Percentiles rank a stretch among this genome's conserved stretches.
These are phyloP conservation scores for Anisognathus igniventris DNA, from an alignment of 2,797 vertebrate genomes.

Conservation along the genomic window DNA sequence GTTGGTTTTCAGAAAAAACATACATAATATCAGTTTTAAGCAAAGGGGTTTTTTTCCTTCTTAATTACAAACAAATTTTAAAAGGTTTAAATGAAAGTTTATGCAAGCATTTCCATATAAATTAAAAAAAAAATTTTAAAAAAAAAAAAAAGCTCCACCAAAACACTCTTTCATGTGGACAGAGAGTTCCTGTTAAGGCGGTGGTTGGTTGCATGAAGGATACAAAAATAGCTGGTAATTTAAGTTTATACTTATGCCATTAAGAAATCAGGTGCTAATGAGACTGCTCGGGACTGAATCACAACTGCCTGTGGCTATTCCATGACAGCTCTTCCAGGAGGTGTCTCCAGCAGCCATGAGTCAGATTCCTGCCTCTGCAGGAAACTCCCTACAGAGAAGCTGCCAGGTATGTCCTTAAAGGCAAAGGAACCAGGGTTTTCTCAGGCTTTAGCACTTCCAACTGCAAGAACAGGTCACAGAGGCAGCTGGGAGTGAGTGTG, in stretches of 20 bases:
- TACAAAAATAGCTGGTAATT: conserved; percentile 27
- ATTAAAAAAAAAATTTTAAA: neutral
- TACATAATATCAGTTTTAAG: neutral
- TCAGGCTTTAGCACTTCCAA: neutral
- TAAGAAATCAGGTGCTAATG: conserved; percentile 33
- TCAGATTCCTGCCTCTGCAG: neutral
- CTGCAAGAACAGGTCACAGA: neutral
- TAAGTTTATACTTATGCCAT: neutral
- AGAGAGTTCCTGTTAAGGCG: neutral
- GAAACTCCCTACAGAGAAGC: conserved; percentile 10
- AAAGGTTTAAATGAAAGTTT: neutral
- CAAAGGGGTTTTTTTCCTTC: neutral
- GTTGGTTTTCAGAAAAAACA: neutral
- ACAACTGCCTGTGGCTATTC: neutral
- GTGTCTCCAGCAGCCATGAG: conserved; percentile 8
- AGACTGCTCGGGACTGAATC: conserved; percentile 19
- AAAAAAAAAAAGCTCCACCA: neutral
- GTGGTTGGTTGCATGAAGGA: neutral
- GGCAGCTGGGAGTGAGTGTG: neutral
- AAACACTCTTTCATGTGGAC: neutral
- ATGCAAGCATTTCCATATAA: neutral
- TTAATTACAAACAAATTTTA: neutral
- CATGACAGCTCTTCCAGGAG: conserved; percentile 7
- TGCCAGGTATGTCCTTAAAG: conserved; percentile 11
- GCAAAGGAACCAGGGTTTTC: neutral